Evolutionary conservation across 2,797 vertebrate genomes (phyloP), one percentile per base, ranked within the genome.

Genomic region (Xyrichtys novacula): DNA sequence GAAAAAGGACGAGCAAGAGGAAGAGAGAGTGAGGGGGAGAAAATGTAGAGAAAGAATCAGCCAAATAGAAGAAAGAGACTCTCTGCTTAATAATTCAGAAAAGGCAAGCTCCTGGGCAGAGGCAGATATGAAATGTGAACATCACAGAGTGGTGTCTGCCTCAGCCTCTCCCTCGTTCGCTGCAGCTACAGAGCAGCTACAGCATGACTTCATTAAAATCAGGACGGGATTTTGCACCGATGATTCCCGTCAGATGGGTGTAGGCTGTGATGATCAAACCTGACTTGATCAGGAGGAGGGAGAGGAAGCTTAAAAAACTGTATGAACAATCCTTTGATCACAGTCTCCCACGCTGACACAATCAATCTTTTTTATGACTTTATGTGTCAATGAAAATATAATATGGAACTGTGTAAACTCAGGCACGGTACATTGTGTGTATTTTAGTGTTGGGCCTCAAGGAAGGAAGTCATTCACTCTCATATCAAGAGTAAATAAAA

Each of bases 71-170:
- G 78, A 90, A 90, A 91, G 87, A 79, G 80, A 39, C 65, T 29
- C 65, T 84, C 81, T 89, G 74, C 83, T 94, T 91, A 94, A 93
- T 94, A 93, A 95, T 94, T 93, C 83, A 94, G 82, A 87, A 87
- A 80, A 87, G 79, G 67, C 81, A 76, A 84, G 89, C 89, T 92
- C 80, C 89, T 89, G 89, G 87, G 89, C 85, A 83, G 83, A 91
- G 84, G 89, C 80, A 88, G 91, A 93, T 91, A 91, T 91, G 90
- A 93, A 92, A 92, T 89, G 88, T 87, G 92, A 92, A 94, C 84
- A 84, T 86, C 60, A 92, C 86, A 91, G 69, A 77, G 66, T 86
- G 80, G 85, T 89, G 87, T 85, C 87, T 86, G 85, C 85, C 80
- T 83, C 86, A 86, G 82, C 84, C 82, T 84, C 65, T 76, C 55